These are phyloP conservation scores for Hedya salicella DNA, from an alignment of 2,888 invertebrate genomes.

Conservation along the genomic window DNA sequence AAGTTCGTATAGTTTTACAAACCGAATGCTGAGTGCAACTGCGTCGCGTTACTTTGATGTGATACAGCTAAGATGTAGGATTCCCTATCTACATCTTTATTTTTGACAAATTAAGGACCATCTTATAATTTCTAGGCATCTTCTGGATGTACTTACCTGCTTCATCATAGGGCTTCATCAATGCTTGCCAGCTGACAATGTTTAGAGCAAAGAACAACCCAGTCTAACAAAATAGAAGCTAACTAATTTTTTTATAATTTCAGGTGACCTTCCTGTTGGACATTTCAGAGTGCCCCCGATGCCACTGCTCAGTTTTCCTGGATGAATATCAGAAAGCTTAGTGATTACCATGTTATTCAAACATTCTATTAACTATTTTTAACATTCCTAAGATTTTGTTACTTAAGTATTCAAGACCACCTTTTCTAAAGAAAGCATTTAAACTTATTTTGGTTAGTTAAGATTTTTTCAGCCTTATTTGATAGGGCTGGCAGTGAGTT, in stretches of 20 bases:
- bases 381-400: slow-evolving; percentile 17
- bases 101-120: too few species aligned
- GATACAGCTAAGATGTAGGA: too few species aligned
- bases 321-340: slow-evolving; percentile 65
- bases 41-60: too few species aligned
- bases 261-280: slow-evolving; percentile 82
- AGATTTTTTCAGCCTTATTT: slow-evolving; percentile 1
- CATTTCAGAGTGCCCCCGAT: slow-evolving; percentile 78
- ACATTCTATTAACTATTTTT: slow-evolving; percentile 27
- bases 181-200: too few species aligned
- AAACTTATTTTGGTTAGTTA: background rate
- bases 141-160: slow-evolving; percentile 80
- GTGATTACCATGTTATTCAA: slow-evolving; percentile 27
- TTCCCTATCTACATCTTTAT: too few species aligned
- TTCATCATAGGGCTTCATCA: too few species aligned
- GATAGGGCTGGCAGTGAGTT: background rate
- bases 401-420: background rate
- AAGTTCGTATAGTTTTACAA: background rate
- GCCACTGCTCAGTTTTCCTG: slow-evolving; percentile 71
- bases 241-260: slow-evolving; percentile 48
- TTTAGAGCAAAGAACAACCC: too few species aligned
- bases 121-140: slow-evolving; percentile 68
- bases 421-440: background rate
- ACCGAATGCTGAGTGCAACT: too few species aligned
- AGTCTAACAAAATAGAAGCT: too few species aligned